Conservation (phyloP, 2,113 vertebrate genomes). For the Sus scrofa region DNA sequence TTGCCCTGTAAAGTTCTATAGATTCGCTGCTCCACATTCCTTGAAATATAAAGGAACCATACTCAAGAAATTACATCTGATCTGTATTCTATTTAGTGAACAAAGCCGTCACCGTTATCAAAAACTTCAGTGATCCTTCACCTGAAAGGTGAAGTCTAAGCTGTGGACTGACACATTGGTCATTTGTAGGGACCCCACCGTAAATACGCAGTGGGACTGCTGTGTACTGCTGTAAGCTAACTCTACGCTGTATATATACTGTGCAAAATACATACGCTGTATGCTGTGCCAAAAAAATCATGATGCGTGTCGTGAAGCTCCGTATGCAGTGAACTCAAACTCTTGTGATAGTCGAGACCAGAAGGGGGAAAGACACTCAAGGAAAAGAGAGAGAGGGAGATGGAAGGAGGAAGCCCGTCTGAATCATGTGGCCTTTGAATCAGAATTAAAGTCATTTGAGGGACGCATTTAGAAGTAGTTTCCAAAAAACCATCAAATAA, state of each 20-base stretch:
- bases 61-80: constrained; percentile 46
- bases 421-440: constrained; percentile 46
- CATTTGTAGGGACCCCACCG: constrained; percentile 24
- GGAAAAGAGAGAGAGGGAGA: background rate
- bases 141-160: background rate
- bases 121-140: background rate
- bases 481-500: constrained; percentile 42
- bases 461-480: constrained; percentile 32
- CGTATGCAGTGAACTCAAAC: constrained; percentile 37
- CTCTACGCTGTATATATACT: background rate
- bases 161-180: background rate
- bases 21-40: background rate
- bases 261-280: constrained; percentile 15
- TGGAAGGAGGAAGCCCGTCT: background rate
- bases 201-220: background rate
- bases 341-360: constrained; percentile 30
- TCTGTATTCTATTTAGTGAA: constrained; percentile 6
- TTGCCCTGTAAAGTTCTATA: background rate
- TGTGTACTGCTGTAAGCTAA: constrained; percentile 42
- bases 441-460: constrained; percentile 43
- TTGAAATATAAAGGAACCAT: constrained; percentile 50
- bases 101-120: background rate
- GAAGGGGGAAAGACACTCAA: background rate
- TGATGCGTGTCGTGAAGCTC: constrained; percentile 4
- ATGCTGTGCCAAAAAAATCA: background rate